Conservation (phyloP, 2,888 invertebrate species). For the Conomelus anceps region DNA sequence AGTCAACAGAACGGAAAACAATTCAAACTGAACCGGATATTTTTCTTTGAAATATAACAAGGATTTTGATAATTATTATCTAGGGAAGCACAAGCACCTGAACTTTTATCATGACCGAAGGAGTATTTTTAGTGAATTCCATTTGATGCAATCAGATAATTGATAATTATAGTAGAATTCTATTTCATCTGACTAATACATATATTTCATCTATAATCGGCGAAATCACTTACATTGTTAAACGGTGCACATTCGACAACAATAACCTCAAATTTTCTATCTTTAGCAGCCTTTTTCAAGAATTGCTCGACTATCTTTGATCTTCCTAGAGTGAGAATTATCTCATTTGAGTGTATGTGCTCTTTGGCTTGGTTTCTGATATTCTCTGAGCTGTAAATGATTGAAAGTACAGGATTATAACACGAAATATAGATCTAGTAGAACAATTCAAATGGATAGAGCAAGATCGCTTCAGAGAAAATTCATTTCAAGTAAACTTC, state of each 20-base stretch:
- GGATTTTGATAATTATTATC: too few relatives aligned
- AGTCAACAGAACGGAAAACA: too few relatives aligned
- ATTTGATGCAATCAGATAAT: too few relatives aligned
- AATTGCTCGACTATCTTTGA: conserved; percentile 77
- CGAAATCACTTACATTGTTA: conserved; percentile 43
- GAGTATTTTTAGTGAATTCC: too few relatives aligned
- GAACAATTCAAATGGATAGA: background rate
- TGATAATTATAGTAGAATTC: too few relatives aligned
- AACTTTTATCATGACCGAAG: too few relatives aligned
- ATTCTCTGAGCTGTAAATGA: conserved; percentile 57
- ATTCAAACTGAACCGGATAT: too few relatives aligned
- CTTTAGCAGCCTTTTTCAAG: conserved; percentile 70
- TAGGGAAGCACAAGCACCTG: too few relatives aligned
- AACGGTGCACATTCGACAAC: conserved; percentile 71
- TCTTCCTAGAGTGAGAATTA: conserved; percentile 76
- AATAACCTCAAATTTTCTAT: conserved; percentile 73
- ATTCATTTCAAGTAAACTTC: too few relatives aligned
- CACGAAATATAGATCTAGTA: background rate
- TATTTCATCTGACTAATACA: too few relatives aligned
- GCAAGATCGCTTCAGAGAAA: background rate
- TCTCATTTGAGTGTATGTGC: conserved; percentile 86
- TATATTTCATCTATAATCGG: too few relatives aligned
- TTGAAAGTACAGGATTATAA: background rate
- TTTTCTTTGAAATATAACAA: too few relatives aligned
- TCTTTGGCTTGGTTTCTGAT: conserved; percentile 79